Evolutionary conservation across 2,797 vertebrate species (phyloP).

Genomic region (Amniataba percoides): DNA sequence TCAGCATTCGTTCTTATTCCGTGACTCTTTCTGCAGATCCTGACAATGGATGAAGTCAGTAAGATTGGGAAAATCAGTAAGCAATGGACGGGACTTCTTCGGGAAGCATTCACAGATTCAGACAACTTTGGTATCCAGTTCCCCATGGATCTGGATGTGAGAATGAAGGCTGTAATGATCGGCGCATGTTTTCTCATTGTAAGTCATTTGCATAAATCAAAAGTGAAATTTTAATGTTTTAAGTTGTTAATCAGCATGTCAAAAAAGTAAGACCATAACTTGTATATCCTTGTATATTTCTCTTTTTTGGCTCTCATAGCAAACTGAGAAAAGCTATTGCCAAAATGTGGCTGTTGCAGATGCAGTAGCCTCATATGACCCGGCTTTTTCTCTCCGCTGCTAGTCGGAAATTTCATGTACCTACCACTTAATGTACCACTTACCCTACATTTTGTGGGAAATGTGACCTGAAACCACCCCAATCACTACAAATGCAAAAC

Average conservation of each 20-base stretch:
- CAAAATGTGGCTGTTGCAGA: slow-evolving; percentile 15
- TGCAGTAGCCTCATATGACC: slow-evolving; percentile 46
- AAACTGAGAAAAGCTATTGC: slow-evolving; percentile 18
- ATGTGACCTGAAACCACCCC: slow-evolving; percentile 38
- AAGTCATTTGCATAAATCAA: slow-evolving; percentile 76
- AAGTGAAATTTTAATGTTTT: not conserved
- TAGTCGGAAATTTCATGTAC: slow-evolving; percentile 27
- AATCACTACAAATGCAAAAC: slow-evolving; percentile 47
- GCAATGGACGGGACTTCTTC: slow-evolving; percentile 96
- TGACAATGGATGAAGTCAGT: slow-evolving; percentile 91
- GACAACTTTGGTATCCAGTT: slow-evolving; percentile 98
- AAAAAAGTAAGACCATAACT: not conserved
- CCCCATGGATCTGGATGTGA: slow-evolving; percentile 94
- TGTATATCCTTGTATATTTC: not conserved
- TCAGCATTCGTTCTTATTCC: slow-evolving; percentile 24
- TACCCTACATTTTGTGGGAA: slow-evolving; percentile 48
- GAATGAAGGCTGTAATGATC: slow-evolving; percentile 95
- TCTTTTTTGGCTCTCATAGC: not conserved
- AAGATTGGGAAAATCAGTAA: slow-evolving; percentile 98
- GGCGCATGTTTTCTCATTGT: slow-evolving; percentile 98
- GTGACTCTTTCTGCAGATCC: slow-evolving; percentile 84
- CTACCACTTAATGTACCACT: slow-evolving; percentile 48
- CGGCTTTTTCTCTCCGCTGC: slow-evolving; percentile 24
- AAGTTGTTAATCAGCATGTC: slow-evolving; percentile 3
- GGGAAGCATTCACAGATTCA: slow-evolving; percentile 92